These are phyloP conservation scores for Cylas formicarius DNA, from an alignment of 1,140 invertebrate genomes.

Conservation along the genomic window DNA sequence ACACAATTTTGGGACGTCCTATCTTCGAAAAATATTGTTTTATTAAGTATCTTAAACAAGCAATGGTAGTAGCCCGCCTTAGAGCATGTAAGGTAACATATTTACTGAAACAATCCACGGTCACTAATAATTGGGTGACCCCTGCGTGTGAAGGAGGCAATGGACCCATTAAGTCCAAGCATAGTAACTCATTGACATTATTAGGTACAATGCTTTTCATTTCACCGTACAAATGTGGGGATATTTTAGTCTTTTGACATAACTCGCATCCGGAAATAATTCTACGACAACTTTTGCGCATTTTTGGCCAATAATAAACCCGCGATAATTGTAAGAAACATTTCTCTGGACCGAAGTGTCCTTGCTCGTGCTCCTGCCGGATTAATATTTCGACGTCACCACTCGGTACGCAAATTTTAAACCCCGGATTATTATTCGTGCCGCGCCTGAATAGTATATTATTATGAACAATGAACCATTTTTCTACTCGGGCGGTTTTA, in stretches of 20 bases:
- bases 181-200: slow-evolving; percentile 2
- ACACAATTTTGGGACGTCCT: slow-evolving; percentile 2
- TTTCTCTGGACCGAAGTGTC: slow-evolving; percentile 3
- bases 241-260: slow-evolving; percentile 8
- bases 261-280: slow-evolving; percentile 5
- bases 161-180: slow-evolving; percentile 7
- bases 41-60: background rate
- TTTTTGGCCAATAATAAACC: slow-evolving; percentile 6
- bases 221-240: background rate
- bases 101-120: slow-evolving; percentile 3
- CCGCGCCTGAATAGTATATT: slow-evolving; percentile 1
- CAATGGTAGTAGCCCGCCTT: background rate
- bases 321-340: background rate
- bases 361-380: slow-evolving; percentile 1
- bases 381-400: background rate
- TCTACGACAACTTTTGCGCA: background rate
- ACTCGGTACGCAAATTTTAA: slow-evolving; percentile 3
- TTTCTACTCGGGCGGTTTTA: background rate
- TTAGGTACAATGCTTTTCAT: slow-evolving; percentile 3
- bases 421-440: background rate
- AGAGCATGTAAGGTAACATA: background rate
- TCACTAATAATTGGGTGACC: slow-evolving; percentile 6
- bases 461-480: slow-evolving; percentile 1
- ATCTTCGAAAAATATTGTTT: slow-evolving; percentile 5
- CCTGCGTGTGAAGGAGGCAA: background rate